Conservation (phyloP, 2,888 invertebrate genomes). For the Agonopterix alstromeriana region DNA sequence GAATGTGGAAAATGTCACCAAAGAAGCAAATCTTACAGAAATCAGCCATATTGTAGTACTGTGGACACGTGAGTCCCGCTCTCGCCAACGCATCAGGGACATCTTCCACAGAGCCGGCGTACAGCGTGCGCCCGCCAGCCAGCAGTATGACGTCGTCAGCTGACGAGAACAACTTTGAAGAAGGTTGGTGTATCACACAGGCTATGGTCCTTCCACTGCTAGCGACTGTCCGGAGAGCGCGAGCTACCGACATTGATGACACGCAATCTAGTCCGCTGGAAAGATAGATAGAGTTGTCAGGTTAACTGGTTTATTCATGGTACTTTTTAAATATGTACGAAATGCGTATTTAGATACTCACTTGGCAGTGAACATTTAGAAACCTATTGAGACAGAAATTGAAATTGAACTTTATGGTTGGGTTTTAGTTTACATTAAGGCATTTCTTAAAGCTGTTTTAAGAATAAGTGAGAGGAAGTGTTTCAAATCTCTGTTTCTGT, state of each 20-base stretch:
- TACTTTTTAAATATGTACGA: no score
- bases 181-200: constrained; percentile 89
- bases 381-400: no score
- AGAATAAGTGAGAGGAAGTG: no score
- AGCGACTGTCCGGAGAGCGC: constrained; percentile 79
- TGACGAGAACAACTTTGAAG: constrained; percentile 82
- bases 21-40: constrained; percentile 76
- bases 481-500: no score
- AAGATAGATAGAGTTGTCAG: constrained; percentile 1
- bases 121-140: constrained; percentile 81
- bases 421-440: no score
- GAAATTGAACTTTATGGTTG: no score
- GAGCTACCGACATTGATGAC: constrained; percentile 81
- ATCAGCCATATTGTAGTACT: constrained; percentile 88
- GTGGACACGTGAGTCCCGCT: constrained; percentile 81
- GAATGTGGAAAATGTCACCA: no score
- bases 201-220: constrained; percentile 81
- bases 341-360: no score
- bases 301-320: no score
- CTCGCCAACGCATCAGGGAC: constrained; percentile 77
- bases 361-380: no score
- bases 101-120: constrained; percentile 78
- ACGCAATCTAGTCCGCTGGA: constrained; percentile 79
- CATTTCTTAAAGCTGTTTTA: no score
- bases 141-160: constrained; percentile 85